Evolutionary conservation across 2,113 vertebrate species (phyloP).

Genomic region (Hippocampus abdominalis): DNA sequence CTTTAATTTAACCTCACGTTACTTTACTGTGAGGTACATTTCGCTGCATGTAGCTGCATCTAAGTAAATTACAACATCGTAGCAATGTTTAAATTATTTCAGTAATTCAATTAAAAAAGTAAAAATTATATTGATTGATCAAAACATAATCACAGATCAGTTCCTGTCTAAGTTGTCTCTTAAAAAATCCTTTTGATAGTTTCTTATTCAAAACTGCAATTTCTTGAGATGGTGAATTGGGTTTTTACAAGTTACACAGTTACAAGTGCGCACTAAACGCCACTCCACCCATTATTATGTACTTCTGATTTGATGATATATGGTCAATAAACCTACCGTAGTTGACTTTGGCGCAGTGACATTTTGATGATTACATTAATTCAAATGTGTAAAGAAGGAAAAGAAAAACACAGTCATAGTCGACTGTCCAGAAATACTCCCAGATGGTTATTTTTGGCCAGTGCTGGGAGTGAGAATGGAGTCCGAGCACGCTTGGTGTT

Average conservation of each 20-base stretch:
- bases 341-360: slow-evolving; percentile 1
- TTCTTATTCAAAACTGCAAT: not conserved
- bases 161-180: no score
- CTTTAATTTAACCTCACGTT: not conserved
- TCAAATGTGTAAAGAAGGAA: not conserved
- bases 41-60: not conserved
- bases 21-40: not conserved
- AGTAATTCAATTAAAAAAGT: not conserved
- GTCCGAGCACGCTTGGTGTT: not conserved
- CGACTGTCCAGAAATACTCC: slow-evolving; percentile 9
- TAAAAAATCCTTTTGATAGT: not conserved
- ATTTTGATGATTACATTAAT: not conserved
- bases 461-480: not conserved
- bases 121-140: not conserved
- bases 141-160: not conserved
- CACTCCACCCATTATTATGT: not conserved
- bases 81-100: not conserved
- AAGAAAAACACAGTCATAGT: not conserved
- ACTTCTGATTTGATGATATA: not conserved
- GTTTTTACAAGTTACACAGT: not conserved
- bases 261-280: not conserved
- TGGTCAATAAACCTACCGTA: not conserved
- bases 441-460: slow-evolving; percentile 26
- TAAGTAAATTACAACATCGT: not conserved
- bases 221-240: not conserved